Conservation (phyloP, 2,888 invertebrate species). For the Psylliodes chrysocephalus region DNA sequence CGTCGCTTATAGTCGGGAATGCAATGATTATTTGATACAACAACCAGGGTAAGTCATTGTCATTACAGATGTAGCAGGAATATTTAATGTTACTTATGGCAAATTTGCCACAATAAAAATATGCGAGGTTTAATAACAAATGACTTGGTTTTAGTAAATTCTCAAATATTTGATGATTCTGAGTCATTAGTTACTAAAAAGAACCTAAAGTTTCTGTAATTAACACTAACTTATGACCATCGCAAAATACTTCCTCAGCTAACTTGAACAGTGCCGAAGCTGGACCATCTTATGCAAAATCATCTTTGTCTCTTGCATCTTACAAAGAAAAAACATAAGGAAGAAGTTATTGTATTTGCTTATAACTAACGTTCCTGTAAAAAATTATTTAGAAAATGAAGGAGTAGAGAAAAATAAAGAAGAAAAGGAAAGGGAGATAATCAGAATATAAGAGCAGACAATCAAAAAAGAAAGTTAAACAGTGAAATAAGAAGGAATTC, state of each 20-base stretch:
- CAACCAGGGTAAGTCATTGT: background rate
- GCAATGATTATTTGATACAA: background rate
- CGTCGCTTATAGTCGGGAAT: background rate
- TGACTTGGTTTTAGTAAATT: background rate
- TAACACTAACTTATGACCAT: background rate
- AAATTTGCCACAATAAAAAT: background rate
- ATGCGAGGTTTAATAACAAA: background rate
- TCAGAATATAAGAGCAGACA: background rate
- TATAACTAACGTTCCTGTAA: background rate
- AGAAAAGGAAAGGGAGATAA: background rate
- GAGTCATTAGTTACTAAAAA: background rate
- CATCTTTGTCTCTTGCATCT: background rate
- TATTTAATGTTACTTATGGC: background rate
- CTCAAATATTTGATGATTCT: background rate
- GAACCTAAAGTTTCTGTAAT: background rate
- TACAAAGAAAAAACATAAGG: background rate
- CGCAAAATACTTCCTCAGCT: background rate
- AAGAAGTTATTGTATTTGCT: background rate
- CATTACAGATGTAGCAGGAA: background rate
- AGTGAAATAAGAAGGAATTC: background rate
- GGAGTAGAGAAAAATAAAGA: background rate
- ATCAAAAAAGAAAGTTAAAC: background rate
- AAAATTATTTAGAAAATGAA: background rate
- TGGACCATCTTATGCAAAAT: background rate
- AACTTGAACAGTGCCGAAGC: background rate